These are phyloP conservation scores for Conus ventricosus DNA, from an alignment of 1,140 invertebrate species.

Conservation along the genomic window DNA sequence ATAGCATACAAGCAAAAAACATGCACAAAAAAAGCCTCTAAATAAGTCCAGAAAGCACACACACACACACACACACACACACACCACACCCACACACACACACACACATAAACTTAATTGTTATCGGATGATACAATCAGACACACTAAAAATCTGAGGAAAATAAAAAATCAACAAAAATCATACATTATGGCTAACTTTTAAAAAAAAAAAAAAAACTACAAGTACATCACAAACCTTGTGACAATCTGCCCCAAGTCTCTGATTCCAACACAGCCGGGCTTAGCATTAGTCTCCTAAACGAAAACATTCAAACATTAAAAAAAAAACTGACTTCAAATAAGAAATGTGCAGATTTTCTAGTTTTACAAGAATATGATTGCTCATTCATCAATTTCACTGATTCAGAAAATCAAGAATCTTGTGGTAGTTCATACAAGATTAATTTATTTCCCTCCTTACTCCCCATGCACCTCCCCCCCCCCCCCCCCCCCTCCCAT, in stretches of 20 bases:
- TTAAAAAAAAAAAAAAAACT: not conserved
- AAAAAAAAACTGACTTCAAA: not conserved
- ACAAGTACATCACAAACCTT: slow-evolving; percentile 47
- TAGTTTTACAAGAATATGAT: too few relatives aligned
- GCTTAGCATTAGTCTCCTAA: slow-evolving; percentile 62
- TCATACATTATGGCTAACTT: too few relatives aligned
- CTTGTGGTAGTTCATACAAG: too few relatives aligned
- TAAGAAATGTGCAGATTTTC: too few relatives aligned
- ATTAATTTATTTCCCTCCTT: too few relatives aligned
- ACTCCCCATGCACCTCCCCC: too few relatives aligned
- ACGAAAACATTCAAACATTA: slow-evolving; percentile 28
- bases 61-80: slow-evolving; percentile 61
- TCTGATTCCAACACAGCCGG: slow-evolving; percentile 59
- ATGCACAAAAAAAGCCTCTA: slow-evolving; percentile 53
- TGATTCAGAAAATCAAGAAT: too few relatives aligned
- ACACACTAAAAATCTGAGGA: too few relatives aligned
- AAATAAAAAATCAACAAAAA: too few relatives aligned
- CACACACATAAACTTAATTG: not conserved
- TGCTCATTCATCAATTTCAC: not conserved
- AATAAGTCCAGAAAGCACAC: slow-evolving; percentile 41
- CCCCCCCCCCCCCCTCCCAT: too few relatives aligned
- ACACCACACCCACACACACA: not conserved
- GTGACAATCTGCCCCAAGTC: slow-evolving; percentile 69
- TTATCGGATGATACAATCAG: too few relatives aligned
- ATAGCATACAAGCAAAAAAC: not conserved